These are phyloP conservation scores for Pygocentrus nattereri DNA, from an alignment of 2,797 vertebrate species.

Conservation along the genomic window DNA sequence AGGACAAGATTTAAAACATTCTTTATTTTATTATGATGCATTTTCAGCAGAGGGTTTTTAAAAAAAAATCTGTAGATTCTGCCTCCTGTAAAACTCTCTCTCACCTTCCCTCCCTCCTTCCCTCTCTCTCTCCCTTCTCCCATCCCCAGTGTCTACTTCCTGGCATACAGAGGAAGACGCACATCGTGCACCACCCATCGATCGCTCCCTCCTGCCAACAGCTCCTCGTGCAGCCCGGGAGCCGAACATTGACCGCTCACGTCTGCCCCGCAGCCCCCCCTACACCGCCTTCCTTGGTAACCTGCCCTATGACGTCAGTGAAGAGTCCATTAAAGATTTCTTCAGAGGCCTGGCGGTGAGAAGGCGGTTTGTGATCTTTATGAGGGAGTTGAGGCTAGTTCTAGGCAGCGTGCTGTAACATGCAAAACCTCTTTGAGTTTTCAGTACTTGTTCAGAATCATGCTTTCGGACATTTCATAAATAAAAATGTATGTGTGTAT, in stretches of 20 bases:
- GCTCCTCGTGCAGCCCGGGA: slow-evolving; percentile 94
- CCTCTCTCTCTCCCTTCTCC: not conserved
- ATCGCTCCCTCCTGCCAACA: slow-evolving; percentile 94
- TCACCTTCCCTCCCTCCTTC: not conserved
- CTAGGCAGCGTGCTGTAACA: not conserved
- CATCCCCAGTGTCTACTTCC: slow-evolving; percentile 88
- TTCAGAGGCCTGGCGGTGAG: slow-evolving; percentile 95
- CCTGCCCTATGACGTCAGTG: slow-evolving; percentile 94
- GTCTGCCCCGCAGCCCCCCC: slow-evolving; percentile 91
- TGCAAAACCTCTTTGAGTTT: not conserved
- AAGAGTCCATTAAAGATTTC: slow-evolving; percentile 97
- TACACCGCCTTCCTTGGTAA: slow-evolving; percentile 98
- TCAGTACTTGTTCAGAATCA: not conserved
- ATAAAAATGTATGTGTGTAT: too few species aligned
- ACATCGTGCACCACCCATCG: slow-evolving; percentile 89
- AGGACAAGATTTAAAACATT: not conserved
- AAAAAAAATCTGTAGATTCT: not conserved
- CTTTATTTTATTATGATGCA: too few species aligned
- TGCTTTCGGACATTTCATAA: too few species aligned
- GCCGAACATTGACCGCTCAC: slow-evolving; percentile 90
- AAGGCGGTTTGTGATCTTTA: slow-evolving; percentile 44
- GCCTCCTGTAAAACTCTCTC: not conserved
- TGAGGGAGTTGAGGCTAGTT: not conserved
- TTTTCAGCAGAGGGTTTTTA: too few species aligned
- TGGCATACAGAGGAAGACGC: slow-evolving; percentile 95